A percentile compares a stretch with the other conserved stretches of the same genome.
Evolutionary conservation across 2,888 invertebrate genomes (phyloP).

Genomic region (Antitype chi): DNA sequence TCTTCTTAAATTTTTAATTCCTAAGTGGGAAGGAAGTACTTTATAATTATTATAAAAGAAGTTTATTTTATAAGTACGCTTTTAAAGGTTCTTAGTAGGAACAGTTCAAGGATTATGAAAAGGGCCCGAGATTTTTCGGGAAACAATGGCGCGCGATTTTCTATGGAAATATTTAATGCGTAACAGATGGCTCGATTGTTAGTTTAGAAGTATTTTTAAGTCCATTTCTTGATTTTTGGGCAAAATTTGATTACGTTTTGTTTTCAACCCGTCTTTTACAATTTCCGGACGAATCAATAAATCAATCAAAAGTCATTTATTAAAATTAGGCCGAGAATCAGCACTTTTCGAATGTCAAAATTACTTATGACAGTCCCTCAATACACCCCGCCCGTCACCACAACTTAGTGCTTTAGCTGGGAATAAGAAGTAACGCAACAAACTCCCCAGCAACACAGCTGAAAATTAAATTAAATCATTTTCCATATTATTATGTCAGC

Average conservation of each 20-base stretch:
- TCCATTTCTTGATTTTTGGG: not conserved
- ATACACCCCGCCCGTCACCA: no score
- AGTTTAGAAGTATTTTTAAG: not conserved
- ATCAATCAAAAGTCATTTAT: no score
- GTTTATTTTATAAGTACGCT: constrained; percentile 54
- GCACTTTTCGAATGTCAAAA: no score
- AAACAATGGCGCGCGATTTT: constrained; percentile 10
- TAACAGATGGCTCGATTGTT: not conserved
- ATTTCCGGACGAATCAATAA: not conserved
- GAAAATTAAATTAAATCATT: no score
- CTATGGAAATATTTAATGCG: constrained; percentile 13
- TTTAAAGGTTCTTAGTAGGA: constrained; percentile 17
- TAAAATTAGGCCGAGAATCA: no score
- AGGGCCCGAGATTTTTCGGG: constrained; percentile 1
- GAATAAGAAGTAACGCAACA: no score
- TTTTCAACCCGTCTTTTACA: not conserved
- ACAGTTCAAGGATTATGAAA: constrained; percentile 29
- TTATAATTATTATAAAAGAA: constrained; percentile 46
- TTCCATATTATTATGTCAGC: no score
- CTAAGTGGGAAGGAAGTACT: constrained; percentile 33
- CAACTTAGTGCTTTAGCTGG: no score
- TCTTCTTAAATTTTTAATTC: constrained; percentile 29
- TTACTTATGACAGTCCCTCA: no score
- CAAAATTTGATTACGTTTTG: not conserved
- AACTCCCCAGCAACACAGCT: no score